Evolutionary conservation across 2,888 invertebrate genomes (phyloP).

Genomic region (Monochamus alternatus): DNA sequence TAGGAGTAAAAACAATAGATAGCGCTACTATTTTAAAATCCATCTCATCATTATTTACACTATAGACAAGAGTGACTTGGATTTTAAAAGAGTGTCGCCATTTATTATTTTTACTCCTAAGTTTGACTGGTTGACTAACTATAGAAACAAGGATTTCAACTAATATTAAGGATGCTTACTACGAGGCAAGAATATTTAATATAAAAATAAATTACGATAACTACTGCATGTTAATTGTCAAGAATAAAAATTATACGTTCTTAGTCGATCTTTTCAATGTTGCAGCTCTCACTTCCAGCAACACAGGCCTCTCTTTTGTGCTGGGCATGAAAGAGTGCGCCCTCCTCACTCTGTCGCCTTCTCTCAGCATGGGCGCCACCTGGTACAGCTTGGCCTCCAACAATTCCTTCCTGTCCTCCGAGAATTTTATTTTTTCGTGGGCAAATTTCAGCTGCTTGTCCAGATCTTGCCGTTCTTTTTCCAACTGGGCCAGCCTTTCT

Average conservation of each 20-base stretch:
- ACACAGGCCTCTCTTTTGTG: constrained; percentile 73
- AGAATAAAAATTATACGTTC: constrained; percentile 34
- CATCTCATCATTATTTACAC: too few species aligned
- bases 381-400: constrained; percentile 75
- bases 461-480: constrained; percentile 79
- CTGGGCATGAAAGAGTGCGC: constrained; percentile 82
- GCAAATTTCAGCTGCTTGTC: constrained; percentile 82
- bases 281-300: constrained; percentile 67
- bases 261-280: constrained; percentile 63
- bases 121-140: too few species aligned
- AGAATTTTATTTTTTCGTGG: constrained; percentile 79
- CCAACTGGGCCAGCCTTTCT: constrained; percentile 79
- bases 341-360: constrained; percentile 77
- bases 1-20: too few species aligned
- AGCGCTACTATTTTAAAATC: too few species aligned
- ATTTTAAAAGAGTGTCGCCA: too few species aligned
- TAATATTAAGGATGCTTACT: too few species aligned
- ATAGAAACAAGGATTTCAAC: too few species aligned
- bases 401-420: constrained; percentile 77
- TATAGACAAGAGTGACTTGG: too few species aligned
- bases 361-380: constrained; percentile 73
- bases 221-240: too few species aligned
- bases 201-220: too few species aligned
- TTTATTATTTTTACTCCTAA: too few species aligned
- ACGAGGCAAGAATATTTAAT: too few species aligned